phyloP scores from a whole-genome alignment of 2,888 invertebrate species.

The Sericinus montela region DNA sequence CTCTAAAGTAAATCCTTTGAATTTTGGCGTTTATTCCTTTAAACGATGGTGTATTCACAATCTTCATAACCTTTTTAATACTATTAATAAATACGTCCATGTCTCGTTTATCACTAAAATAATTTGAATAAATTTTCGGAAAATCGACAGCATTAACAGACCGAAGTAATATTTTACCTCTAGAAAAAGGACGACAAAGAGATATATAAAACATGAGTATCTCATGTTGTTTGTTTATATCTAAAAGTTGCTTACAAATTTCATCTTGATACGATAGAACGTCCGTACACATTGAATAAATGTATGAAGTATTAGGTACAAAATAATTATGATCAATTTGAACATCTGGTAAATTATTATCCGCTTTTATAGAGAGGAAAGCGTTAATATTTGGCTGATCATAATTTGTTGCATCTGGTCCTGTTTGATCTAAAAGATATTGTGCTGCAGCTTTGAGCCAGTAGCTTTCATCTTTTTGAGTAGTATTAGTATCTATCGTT shows the following conservation, averaged over 20 bases:
- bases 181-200: constrained; percentile 59
- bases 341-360: constrained; percentile 54
- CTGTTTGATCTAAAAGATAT: constrained; percentile 58
- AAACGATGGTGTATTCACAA: constrained; percentile 52
- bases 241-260: constrained; percentile 55
- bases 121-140: constrained; percentile 59
- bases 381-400: constrained; percentile 68
- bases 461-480: constrained; percentile 42
- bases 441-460: constrained; percentile 58
- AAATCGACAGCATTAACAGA: constrained; percentile 46
- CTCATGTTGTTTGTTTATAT: constrained; percentile 57
- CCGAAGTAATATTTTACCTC: constrained; percentile 49
- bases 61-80: constrained; percentile 50
- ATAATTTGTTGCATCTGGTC: constrained; percentile 61
- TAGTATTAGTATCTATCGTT: constrained; percentile 51
- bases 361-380: constrained; percentile 52
- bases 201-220: constrained; percentile 58
- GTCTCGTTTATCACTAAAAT: constrained; percentile 58
- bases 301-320: constrained; percentile 53
- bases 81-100: constrained; percentile 50
- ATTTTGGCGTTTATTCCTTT: constrained; percentile 49
- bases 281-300: constrained; percentile 49
- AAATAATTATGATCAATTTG: constrained; percentile 71
- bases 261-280: constrained; percentile 48
- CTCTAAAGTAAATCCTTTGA: constrained; percentile 48